These are phyloP conservation scores for Entelurus aequoreus DNA, from an alignment of 2,113 vertebrate genomes.

Conservation along the genomic window DNA sequence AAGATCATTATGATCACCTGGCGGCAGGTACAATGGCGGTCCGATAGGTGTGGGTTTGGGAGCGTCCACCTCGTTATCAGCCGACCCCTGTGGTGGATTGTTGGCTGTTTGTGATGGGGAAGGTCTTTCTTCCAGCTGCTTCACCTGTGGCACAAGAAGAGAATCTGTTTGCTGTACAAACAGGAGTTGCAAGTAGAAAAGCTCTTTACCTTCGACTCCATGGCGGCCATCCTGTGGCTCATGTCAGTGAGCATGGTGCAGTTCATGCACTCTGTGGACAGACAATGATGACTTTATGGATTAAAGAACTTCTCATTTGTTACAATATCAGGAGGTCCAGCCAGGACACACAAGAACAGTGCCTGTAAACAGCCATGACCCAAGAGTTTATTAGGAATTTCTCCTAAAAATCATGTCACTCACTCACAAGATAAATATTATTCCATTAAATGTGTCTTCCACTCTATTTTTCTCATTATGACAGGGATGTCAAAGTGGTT, in stretches of 20 bases:
- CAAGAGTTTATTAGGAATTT: slow-evolving; percentile 39
- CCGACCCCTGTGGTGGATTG: slow-evolving; percentile 65
- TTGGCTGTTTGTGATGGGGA: slow-evolving; percentile 48
- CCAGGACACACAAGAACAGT: slow-evolving; percentile 46
- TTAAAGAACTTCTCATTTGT: slow-evolving; percentile 19
- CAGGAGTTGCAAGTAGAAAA: too few relatives aligned
- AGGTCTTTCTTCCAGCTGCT: slow-evolving; percentile 69
- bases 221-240: slow-evolving; percentile 77
- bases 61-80: slow-evolving; percentile 76
- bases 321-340: slow-evolving; percentile 15
- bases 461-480: slow-evolving; percentile 2
- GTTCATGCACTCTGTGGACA: slow-evolving; percentile 86
- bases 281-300: slow-evolving; percentile 18
- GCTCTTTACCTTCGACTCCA: slow-evolving; percentile 83
- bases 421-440: slow-evolving; percentile 47
- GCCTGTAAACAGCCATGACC: slow-evolving; percentile 27
- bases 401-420: slow-evolving; percentile 48
- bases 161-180: not conserved
- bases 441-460: slow-evolving; percentile 21
- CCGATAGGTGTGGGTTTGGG: slow-evolving; percentile 75
- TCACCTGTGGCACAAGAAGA: slow-evolving; percentile 70
- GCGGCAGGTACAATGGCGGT: slow-evolving; percentile 48
- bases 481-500: too few relatives aligned
- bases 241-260: slow-evolving; percentile 83
- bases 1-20: slow-evolving; percentile 9